Conservation (phyloP, 2,113 vertebrate species). For the Varanus salvator region DNA sequence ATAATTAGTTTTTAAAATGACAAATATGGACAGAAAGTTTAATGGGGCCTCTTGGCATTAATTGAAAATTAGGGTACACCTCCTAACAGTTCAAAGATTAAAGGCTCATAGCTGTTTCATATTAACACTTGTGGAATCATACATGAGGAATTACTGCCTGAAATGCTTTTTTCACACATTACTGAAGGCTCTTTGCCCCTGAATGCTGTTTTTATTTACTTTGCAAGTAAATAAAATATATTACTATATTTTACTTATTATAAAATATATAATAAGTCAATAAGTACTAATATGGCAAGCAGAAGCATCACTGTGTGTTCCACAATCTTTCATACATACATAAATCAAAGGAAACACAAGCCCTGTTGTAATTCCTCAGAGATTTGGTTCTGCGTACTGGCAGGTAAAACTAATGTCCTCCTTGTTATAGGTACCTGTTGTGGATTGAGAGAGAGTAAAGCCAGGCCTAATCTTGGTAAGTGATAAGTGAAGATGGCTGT, state of each 20-base stretch:
- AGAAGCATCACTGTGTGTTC: neutral
- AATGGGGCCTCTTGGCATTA: conserved; percentile 13
- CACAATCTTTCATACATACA: neutral
- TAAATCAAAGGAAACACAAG: neutral
- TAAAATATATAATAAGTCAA: too few species aligned
- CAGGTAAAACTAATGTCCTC: neutral
- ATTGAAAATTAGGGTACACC: neutral
- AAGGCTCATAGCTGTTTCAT: neutral
- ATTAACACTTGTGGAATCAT: neutral
- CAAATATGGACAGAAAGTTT: neutral
- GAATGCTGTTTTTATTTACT: neutral
- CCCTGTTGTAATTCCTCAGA: neutral
- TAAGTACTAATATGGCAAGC: neutral
- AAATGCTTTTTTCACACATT: too few species aligned
- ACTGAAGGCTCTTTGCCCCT: neutral
- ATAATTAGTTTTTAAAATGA: neutral
- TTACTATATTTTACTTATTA: too few species aligned
- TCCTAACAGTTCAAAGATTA: neutral
- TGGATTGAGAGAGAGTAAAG: neutral
- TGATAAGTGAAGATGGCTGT: too few species aligned
- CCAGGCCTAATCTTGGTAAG: neutral
- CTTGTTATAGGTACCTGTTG: neutral
- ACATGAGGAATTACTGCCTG: neutral
- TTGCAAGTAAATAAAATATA: neutral
- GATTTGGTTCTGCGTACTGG: neutral